Base-by-base conservation (phyloP, 2,113 vertebrate genomes). In the Epinephelus moara region DNA sequence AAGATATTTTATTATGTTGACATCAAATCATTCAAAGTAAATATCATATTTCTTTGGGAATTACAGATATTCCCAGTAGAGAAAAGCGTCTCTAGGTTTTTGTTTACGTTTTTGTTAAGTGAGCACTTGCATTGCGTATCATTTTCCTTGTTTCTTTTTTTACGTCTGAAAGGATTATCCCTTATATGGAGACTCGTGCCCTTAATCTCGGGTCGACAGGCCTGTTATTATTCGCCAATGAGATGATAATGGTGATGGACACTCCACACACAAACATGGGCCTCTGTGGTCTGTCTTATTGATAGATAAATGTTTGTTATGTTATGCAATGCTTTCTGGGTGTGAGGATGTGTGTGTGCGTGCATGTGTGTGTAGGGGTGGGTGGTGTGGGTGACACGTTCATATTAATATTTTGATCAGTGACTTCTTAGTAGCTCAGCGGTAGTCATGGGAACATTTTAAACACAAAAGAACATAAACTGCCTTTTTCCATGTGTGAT, bases 401-500 rank as follows among this genome's bases (percentile, higher is more conserved):
- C 27, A 78, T 78, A 62, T 62, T 70, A 55, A 59, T 74, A 45
- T 86, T 85, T 68, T 85, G 55, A 79, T 80, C 83, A 42, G 70
- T 87, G 45, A 75, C 56, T 59, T 85, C 50, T 50, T 61, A n/a
- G 9, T 81, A 57, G 63, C 45, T 81, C 27, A 66, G 61, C 79
- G 50, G 85, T 69, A 73, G 50, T 69, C 30, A 33, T 84, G 82
- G 85, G 56, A 67, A 70, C 50, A 68, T 82, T 77, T 57, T 56
- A 40, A 63, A 80, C 37, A 78, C 37, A 55, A 62, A 77, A 53
- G 71, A 76, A 72, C 27, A 50, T 61, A 55, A 90, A 90, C 89
- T 89, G 91, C 93, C 90, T 93, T 90, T 50, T 70, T 82, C 49
- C 67, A 57, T 62, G 76, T 81, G 85, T 78, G 76, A 80, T 52